phyloP scores from a whole-genome alignment of 2,113 vertebrate species.

The mouse (Mus musculus) region DNA sequence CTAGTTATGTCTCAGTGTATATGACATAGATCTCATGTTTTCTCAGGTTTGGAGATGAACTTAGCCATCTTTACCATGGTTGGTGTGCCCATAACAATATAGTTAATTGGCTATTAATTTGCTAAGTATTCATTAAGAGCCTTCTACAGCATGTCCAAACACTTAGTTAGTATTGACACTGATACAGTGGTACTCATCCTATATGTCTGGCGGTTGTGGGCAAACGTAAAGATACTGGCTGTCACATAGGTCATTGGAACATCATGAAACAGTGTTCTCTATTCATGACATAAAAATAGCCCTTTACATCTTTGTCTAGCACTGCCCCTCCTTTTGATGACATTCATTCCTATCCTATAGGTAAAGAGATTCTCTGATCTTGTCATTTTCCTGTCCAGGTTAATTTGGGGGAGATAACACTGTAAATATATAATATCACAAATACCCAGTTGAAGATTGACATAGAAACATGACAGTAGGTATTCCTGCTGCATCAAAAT shows the following conservation, averaged over 20 bases:
- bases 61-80: not conserved
- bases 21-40: not conserved
- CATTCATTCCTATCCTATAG: not conserved
- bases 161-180: slow-evolving; percentile 39
- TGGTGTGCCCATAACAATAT: not conserved
- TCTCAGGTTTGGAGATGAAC: slow-evolving; percentile 5
- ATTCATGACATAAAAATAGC: not conserved
- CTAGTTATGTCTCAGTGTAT: not conserved
- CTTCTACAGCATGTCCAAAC: slow-evolving; percentile 18
- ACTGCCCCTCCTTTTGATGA: slow-evolving; percentile 26
- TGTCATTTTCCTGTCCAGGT: slow-evolving; percentile 10
- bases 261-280: not conserved
- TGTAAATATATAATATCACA: not conserved
- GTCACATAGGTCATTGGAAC: not conserved
- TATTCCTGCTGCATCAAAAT: not conserved
- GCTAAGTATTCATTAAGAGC: slow-evolving; percentile 42
- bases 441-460: slow-evolving; percentile 50
- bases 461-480: not conserved
- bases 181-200: slow-evolving; percentile 29
- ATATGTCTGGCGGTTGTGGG: slow-evolving; percentile 13
- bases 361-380: slow-evolving; percentile 2
- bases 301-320: slow-evolving; percentile 8
- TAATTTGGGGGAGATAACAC: slow-evolving; percentile 37
- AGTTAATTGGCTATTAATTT: slow-evolving; percentile 55
- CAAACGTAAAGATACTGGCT: not conserved